A percentile compares a stretch with the other conserved stretches of the same genome.
phyloP scores from a whole-genome alignment of 2,888 invertebrate genomes.

The Drosophila leonis region DNA sequence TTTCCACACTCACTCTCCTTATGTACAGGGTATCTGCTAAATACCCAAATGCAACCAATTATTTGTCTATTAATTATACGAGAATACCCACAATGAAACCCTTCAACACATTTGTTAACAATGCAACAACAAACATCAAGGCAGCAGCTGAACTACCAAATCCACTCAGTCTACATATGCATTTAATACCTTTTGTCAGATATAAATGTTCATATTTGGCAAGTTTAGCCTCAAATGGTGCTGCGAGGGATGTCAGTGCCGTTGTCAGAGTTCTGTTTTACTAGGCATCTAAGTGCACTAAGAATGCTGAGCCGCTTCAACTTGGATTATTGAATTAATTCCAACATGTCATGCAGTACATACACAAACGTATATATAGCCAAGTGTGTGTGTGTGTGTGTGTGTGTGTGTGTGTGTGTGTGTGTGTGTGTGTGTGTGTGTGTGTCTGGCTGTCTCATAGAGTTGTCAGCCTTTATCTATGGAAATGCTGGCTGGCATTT shows the following conservation, averaged over 20 bases:
- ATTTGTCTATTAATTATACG: neutral
- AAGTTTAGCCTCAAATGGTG: neutral
- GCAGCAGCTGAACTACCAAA: neutral
- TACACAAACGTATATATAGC: slow-evolving; percentile 3
- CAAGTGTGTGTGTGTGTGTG: slow-evolving; percentile 5
- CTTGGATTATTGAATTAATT: slow-evolving; percentile 55
- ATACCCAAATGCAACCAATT: neutral
- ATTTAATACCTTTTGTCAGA: neutral
- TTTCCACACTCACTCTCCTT: no score
- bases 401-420: slow-evolving; percentile 1
- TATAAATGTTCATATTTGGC: neutral
- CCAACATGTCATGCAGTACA: slow-evolving; percentile 29
- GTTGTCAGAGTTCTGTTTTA: neutral
- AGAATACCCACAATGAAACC: neutral
- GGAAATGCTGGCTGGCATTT: slow-evolving; percentile 53
- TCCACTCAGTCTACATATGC: neutral
- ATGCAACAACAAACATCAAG: neutral
- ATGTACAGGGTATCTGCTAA: neutral
- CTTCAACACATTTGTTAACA: neutral
- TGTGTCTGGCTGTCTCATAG: neutral
- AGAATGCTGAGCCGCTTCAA: neutral
- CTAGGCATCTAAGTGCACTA: neutral
- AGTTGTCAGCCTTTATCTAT: slow-evolving; percentile 39
- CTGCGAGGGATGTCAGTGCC: neutral
- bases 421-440: slow-evolving; percentile 1